Evolutionary conservation across 2,888 invertebrate species (phyloP).

Genomic region (Oxyteleia sp.): DNA sequence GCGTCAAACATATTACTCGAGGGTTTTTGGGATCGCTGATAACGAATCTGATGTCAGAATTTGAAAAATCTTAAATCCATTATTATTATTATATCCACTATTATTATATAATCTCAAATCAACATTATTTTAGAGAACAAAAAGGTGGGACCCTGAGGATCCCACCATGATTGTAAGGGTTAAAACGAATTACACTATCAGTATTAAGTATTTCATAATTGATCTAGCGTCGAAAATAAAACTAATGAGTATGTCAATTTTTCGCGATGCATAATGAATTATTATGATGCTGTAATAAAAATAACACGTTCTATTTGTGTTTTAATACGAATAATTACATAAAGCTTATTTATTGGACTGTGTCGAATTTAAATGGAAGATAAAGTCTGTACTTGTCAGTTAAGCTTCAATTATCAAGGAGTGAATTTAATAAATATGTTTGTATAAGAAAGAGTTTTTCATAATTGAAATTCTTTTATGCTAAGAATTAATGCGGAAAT

Average conservation of each 20-base stretch:
- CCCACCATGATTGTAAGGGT: too few species aligned
- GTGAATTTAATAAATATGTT: slow-evolving; percentile 4
- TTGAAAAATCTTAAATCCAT: too few species aligned
- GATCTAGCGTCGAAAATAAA: slow-evolving; percentile 10
- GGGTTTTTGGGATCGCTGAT: too few species aligned
- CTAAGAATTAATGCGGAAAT: not conserved
- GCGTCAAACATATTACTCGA: too few species aligned
- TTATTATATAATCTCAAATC: too few species aligned
- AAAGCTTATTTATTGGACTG: not conserved
- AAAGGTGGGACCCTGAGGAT: too few species aligned
- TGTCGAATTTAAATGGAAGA: slow-evolving; percentile 1
- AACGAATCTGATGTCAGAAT: too few species aligned
- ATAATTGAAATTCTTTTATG: not conserved
- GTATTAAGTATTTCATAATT: slow-evolving; percentile 23
- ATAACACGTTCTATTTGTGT: slow-evolving; percentile 21
- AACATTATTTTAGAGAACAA: too few species aligned
- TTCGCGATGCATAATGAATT: slow-evolving; percentile 31
- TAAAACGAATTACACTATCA: too few species aligned
- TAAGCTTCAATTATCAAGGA: slow-evolving; percentile 16
- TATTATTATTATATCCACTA: too few species aligned
- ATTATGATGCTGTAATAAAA: slow-evolving; percentile 27
- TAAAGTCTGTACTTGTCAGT: slow-evolving; percentile 4
- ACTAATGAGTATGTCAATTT: slow-evolving; percentile 2
- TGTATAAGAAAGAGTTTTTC: not conserved
- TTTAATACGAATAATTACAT: slow-evolving; percentile 19